Evolutionary conservation across 37 sponge, comb jelly and placozoan species (phyloP), one percentile per base, ranked within the genome.

Genomic region (Hexactinellida sp.): DNA sequence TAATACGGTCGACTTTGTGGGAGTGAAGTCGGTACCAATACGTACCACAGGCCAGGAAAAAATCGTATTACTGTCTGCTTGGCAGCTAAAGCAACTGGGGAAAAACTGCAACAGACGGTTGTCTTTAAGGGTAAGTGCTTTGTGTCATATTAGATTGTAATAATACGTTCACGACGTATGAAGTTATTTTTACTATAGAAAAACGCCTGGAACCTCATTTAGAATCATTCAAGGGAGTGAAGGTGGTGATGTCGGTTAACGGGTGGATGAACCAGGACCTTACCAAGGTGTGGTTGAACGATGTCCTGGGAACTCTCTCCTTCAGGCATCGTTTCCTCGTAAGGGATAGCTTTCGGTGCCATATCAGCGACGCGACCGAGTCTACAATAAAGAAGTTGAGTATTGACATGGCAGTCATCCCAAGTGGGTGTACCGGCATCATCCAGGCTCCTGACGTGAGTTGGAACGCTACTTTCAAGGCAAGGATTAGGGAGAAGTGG

Each of bases 61-160:
- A 54, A 36, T 7, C 47, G 85, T 0, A 84, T 90, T 34, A 92
- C 93, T 35, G 90, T 92, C 0, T 24, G 38, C n/a, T 86, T 92
- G 36, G 36, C 88, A 36, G 92, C 92, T 36, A 63, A 54, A 38
- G 90, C 91, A 34, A 85, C 88, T 54, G 89, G 93, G 0, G 82
- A 38, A 0, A 93, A 90, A 54, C 38, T 87, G 30, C 87, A 84
- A 37, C 91, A 91, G 0, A 88, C 41, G 41, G 55, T 90, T 25
- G 88, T 92, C 1, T 90, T 92, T 82, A 92, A 90, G 39, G 89
- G 91, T 24, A 86, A n/a, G n/a, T n/a, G n/a, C n/a, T n/a, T n/a
- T n/a, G n/a, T n/a, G n/a, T n/a, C n/a, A n/a, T n/a, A n/a, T n/a
- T n/a, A n/a, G n/a, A n/a, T n/a, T n/a, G n/a, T n/a, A n/a, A n/a